These are phyloP conservation scores for Melinaea menophilus DNA, from an alignment of 2,888 invertebrate genomes.

Conservation along the genomic window DNA sequence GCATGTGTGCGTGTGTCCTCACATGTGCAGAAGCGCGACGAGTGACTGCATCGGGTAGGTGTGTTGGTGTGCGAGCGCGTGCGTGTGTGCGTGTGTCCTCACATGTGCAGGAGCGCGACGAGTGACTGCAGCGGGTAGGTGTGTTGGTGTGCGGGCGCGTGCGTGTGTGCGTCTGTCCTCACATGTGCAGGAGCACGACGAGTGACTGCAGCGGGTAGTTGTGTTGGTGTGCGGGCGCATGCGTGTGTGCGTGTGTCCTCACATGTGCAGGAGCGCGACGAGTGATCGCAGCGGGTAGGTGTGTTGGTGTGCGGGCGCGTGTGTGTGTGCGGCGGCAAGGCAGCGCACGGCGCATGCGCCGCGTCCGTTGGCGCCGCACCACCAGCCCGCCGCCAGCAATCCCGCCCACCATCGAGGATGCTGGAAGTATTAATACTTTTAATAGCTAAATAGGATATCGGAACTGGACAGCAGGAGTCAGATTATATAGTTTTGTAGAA, in stretches of 20 bases:
- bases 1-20: too few relatives aligned
- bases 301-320: constrained; percentile 39
- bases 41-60: too few relatives aligned
- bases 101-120: too few relatives aligned
- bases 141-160: too few relatives aligned
- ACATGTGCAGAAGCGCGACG: too few relatives aligned
- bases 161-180: too few relatives aligned
- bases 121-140: too few relatives aligned
- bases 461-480: background rate
- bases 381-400: constrained; percentile 58
- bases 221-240: too few relatives aligned
- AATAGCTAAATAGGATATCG: background rate
- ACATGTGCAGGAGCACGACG: too few relatives aligned
- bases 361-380: constrained; percentile 67
- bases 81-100: too few relatives aligned
- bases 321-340: constrained; percentile 49
- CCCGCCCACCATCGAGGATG: constrained; percentile 52
- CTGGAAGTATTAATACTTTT: constrained; percentile 33
- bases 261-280: constrained; percentile 56
- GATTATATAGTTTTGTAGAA: background rate
- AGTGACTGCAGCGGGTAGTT: too few relatives aligned
- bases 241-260: constrained; percentile 23
- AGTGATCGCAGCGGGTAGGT: constrained; percentile 47
- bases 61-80: too few relatives aligned
- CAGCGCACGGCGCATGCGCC: constrained; percentile 59